These are phyloP conservation scores for Salmo trutta DNA, from an alignment of 2,797 vertebrate species.

Conservation along the genomic window DNA sequence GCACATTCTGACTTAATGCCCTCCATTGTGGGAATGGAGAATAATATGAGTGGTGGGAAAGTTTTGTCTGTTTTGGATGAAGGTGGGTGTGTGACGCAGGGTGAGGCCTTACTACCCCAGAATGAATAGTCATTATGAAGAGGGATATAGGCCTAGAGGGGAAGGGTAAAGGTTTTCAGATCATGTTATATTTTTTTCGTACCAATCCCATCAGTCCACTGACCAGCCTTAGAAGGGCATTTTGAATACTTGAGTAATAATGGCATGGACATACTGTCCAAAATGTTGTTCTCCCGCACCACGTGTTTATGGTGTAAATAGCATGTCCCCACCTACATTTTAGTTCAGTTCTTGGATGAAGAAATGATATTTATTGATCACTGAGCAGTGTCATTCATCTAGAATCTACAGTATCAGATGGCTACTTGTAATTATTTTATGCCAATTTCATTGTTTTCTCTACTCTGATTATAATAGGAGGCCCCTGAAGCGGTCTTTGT, in stretches of 20 bases:
- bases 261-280: neutral
- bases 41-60: neutral
- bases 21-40: too few species aligned
- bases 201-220: neutral
- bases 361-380: neutral
- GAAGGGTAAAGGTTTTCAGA: neutral
- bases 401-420: constrained; percentile 23
- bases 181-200: neutral
- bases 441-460: neutral
- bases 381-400: constrained; percentile 9
- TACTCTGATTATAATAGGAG: neutral
- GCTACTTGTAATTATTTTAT: constrained; percentile 28
- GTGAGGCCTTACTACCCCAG: neutral
- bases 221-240: neutral
- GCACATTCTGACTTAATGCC: too few species aligned
- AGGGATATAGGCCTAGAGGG: neutral
- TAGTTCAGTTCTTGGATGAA: neutral
- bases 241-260: neutral
- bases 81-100: neutral
- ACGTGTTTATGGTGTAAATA: constrained; percentile 16
- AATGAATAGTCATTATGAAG: neutral
- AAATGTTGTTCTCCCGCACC: neutral
- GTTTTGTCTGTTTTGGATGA: neutral
- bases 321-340: constrained; percentile 11
- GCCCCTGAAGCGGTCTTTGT: constrained; percentile 3